These are phyloP conservation scores for Charanyca ferruginea DNA, from an alignment of 2,888 invertebrate species.

Conservation along the genomic window DNA sequence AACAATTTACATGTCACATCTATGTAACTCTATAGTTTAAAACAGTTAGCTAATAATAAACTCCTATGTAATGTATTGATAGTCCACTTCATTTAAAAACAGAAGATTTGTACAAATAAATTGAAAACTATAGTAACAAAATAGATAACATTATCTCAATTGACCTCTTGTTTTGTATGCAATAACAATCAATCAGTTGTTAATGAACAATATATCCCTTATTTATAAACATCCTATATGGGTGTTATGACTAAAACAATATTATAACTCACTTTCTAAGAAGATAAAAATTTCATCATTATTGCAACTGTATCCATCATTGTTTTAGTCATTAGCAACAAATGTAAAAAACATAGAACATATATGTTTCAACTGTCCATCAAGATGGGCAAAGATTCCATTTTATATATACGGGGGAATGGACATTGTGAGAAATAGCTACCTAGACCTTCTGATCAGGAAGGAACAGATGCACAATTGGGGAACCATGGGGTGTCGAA, in stretches of 20 bases:
- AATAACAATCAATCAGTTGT: constrained; percentile 29
- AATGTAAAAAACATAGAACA: too few species aligned
- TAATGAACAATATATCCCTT: constrained; percentile 22
- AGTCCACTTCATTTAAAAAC: constrained; percentile 15
- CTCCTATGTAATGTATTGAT: background rate
- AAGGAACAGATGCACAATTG: too few species aligned
- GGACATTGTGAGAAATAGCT: too few species aligned
- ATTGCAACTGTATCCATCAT: too few species aligned
- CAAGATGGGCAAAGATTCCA: too few species aligned
- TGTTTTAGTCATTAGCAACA: too few species aligned
- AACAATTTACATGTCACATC: background rate
- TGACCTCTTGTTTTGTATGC: constrained; percentile 35
- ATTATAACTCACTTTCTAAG: background rate
- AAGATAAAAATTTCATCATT: too few species aligned
- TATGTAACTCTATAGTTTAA: background rate
- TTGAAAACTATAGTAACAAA: constrained; percentile 25
- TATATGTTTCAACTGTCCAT: too few species aligned
- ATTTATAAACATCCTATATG: constrained; percentile 14
- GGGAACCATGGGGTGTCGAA: too few species aligned
- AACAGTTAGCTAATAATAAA: constrained; percentile 3
- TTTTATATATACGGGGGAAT: too few species aligned
- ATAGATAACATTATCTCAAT: constrained; percentile 44
- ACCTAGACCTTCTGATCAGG: too few species aligned
- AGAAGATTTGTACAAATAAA: constrained; percentile 9
- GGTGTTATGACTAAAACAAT: background rate